Evolutionary conservation across 2,113 vertebrate species (phyloP), one percentile per base, ranked within the genome.

Genomic region (Caranx melampygus): DNA sequence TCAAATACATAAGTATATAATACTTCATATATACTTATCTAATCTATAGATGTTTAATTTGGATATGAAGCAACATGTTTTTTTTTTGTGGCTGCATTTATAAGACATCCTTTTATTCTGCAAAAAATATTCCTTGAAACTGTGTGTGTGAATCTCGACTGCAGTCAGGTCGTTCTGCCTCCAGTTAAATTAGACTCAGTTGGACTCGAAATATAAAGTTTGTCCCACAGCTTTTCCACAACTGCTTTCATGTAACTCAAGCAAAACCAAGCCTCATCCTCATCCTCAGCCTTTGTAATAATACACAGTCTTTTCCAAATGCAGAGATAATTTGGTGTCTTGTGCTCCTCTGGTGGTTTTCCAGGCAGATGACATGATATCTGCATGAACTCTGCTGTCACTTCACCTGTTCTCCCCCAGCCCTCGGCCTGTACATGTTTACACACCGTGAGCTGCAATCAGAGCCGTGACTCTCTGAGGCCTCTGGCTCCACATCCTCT

Each of bases 291-390:
- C 6, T 26, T 26, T 26, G 26, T 26, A 26, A 26, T 26, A 26
- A 26, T 26, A n/a, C 26, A 26, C 71, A 76, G 9, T 31, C 16
- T 16, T 40, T 34, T 64, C 42, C 20, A 57, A 52, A 69, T 12
- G 21, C 57, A 66, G 54, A 55, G 37, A 72, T 57, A 57, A 37
- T 6, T 51, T 20, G 49, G 21, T 1, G 3, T 62, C 61, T 76
- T 62, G 61, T 45, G 35, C 64, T 76, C 42, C 35, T 60, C 45
- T 44, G 59, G 49, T 65, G 21, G 3, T 65, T 72, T 44, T 61
- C 54, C 65, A 75, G 68, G 44, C 62, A 73, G 78, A 78, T 60
- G 79, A 85, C 68, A 85, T 84, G 79, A 85, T 77, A 87, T 88
- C 75, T 67, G 70, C 63, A 70, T 42, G 40, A 34, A 61, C 33